phyloP scores from a whole-genome alignment of 1,140 invertebrate genomes.

The Temnothorax nylanderi region DNA sequence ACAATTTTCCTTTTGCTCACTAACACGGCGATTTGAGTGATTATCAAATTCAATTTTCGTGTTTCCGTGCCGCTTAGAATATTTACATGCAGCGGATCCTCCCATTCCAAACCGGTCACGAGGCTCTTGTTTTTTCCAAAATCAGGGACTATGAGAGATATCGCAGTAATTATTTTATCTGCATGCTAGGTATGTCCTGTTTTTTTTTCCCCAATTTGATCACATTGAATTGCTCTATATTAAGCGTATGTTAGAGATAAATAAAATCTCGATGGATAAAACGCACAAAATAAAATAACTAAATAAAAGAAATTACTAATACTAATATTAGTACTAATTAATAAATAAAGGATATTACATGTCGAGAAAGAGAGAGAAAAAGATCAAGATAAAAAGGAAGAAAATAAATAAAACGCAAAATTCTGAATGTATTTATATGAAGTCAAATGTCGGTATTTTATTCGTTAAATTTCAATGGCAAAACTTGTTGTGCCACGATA shows the following conservation, averaged over 20 bases:
- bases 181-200: neutral
- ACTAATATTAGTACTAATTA: no score
- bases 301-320: neutral
- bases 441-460: neutral
- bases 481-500: neutral
- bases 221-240: neutral
- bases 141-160: conserved; percentile 81
- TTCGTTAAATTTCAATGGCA: neutral
- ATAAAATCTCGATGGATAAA: neutral
- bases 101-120: conserved; percentile 87
- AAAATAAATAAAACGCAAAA: neutral
- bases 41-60: conserved; percentile 87
- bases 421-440: no score
- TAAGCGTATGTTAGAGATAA: neutral
- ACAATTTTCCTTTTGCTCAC: conserved; percentile 86
- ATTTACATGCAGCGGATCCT: conserved; percentile 88
- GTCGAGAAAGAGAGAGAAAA: neutral
- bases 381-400: neutral
- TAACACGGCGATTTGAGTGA: conserved; percentile 88
- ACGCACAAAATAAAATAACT: neutral
- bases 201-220: neutral
- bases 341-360: neutral
- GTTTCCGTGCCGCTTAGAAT: conserved; percentile 87
- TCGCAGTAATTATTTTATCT: neutral
- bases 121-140: conserved; percentile 84